phyloP scores from a whole-genome alignment of 2,797 vertebrate genomes.

The Hephaestus fuliginosus region DNA sequence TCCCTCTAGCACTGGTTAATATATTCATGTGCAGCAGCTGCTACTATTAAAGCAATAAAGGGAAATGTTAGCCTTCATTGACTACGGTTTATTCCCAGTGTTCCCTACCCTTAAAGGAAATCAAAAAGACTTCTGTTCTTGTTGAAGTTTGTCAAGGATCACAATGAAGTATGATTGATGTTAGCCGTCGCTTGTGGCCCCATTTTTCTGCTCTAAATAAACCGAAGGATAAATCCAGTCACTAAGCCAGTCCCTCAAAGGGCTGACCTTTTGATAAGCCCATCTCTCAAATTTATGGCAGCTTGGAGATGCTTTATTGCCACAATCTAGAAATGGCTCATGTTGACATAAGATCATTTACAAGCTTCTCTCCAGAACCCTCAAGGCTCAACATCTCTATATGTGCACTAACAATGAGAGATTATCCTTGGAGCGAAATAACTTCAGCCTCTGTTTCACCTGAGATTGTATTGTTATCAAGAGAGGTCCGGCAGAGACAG shows the following conservation, averaged over 20 bases:
- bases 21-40: background rate
- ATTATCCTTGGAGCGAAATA: constrained; percentile 74
- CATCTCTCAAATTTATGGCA: constrained; percentile 81
- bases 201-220: constrained; percentile 84
- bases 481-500: constrained; percentile 7
- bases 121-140: constrained; percentile 44
- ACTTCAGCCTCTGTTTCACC: constrained; percentile 56
- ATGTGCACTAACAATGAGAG: constrained; percentile 67
- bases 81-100: background rate
- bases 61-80: constrained; percentile 1
- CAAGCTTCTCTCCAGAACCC: constrained; percentile 68
- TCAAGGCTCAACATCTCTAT: constrained; percentile 75
- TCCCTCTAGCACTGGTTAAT: background rate
- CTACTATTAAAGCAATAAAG: constrained; percentile 34
- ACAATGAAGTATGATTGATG: constrained; percentile 76
- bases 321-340: constrained; percentile 77
- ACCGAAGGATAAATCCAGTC: constrained; percentile 80
- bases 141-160: constrained; percentile 67
- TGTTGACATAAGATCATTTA: constrained; percentile 80
- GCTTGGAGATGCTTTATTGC: constrained; percentile 78
- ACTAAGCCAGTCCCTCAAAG: constrained; percentile 77
- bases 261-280: constrained; percentile 82
- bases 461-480: constrained; percentile 54
- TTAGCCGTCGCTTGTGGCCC: constrained; percentile 51
- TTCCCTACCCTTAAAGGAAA: constrained; percentile 40